phyloP scores from a whole-genome alignment of 2,797 vertebrate species.

The Hirundo rustica region DNA sequence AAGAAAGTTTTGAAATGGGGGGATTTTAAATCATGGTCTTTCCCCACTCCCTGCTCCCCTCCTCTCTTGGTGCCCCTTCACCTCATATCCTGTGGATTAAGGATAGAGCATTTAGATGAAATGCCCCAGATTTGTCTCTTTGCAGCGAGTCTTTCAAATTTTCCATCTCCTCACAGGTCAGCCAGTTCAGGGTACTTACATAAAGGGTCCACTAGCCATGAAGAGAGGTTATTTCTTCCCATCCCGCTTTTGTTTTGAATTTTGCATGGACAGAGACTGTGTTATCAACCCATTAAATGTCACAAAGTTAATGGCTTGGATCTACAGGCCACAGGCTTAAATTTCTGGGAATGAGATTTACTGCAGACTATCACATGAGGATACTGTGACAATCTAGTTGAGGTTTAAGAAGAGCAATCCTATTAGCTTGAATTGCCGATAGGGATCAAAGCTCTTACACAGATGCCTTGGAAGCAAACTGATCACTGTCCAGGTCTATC shows the following conservation, averaged over 20 bases:
- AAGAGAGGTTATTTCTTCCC: not conserved
- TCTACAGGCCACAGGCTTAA: not conserved
- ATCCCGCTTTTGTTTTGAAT: not conserved
- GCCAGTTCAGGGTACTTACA: not conserved
- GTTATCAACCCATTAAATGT: not conserved
- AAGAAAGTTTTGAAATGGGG: not conserved
- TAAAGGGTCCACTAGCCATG: not conserved
- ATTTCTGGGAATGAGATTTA: slow-evolving; percentile 18
- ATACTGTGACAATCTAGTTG: slow-evolving; percentile 26
- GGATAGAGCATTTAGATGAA: not conserved
- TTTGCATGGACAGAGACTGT: not conserved
- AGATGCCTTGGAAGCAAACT: slow-evolving; percentile 36
- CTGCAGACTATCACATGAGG: slow-evolving; percentile 28
- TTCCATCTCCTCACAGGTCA: not conserved
- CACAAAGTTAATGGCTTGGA: slow-evolving; percentile 5
- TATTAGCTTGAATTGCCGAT: not conserved
- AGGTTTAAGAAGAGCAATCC: slow-evolving; percentile 19
- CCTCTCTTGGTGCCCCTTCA: not conserved
- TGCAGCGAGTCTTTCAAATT: not conserved
- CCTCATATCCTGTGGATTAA: not conserved
- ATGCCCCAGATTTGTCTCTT: not conserved
- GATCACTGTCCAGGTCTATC: slow-evolving; percentile 40
- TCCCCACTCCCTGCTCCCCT: not conserved
- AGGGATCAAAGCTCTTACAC: not conserved
- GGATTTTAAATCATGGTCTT: not conserved